Evolutionary conservation across 1,140 invertebrate species (phyloP), one percentile per base, ranked within the genome.

Genomic region (Nebria ingens): DNA sequence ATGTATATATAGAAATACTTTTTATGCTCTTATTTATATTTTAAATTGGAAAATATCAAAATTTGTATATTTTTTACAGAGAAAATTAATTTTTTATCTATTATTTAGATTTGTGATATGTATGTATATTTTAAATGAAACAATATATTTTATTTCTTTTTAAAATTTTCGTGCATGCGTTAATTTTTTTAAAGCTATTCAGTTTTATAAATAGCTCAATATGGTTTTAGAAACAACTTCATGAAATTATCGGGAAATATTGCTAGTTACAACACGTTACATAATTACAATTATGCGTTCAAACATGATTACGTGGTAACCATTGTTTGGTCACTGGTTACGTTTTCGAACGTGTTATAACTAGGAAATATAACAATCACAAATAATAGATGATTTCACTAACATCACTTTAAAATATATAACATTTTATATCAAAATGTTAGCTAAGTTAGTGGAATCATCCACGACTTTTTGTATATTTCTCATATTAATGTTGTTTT

Each of bases 41-140:
- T n/a, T n/a, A n/a, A n/a, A n/a, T n/a, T n/a, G n/a, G n/a, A n/a
- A n/a, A n/a, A n/a, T n/a, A n/a, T n/a, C n/a, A n/a, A n/a, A n/a
- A n/a, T n/a, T n/a, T n/a, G n/a, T n/a, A n/a, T 34, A 34, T 9
- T 34, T 34, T 34, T 34, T 34, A 34, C 6, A 34, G 25, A n/a
- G 6, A 34, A 34, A 34, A 34, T 34, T 34, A 34, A 34, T 9
- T 45, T 45, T 45, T 45, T 11, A 45, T 45, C 40, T 45, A 17
- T 11, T 45, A 4, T 45, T 45, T 45, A 45, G 40, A 45, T 17
- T 45, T 45, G 40, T 45, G 40, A 45, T 45, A 45, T 45, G 15
- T 45, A 34, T 12, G 15, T 45, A 17, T 45, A 45, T 45, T 12
- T 45, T 17, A 9, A 17, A 45, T 12, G 17, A 17, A 45, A 45